Base-by-base conservation (phyloP, 1,140 invertebrate species). In the Marisa cornuarietis region DNA sequence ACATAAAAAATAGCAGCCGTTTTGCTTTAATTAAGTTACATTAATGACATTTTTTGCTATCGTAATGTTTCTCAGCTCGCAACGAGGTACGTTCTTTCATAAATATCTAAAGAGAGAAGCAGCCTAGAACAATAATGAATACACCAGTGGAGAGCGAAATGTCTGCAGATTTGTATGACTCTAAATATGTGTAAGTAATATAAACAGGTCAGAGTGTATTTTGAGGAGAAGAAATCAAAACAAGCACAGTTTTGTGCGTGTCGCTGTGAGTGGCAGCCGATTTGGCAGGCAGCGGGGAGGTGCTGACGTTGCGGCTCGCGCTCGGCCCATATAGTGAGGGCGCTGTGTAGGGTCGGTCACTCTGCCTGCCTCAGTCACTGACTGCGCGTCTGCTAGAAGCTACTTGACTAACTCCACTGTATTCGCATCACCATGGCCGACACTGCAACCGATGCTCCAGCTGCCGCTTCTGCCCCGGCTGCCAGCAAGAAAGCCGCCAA, bases 401-500 rank as follows among this genome's bases (percentile, higher is more conserved):
- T 42, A 24, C 73, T 10, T 63, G 22, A 13, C 58, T 51, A 51
- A 24, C 52, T 51, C n/a, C 31, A 52, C n/a, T 63, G 31, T 51
- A 20, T 42, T 20, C 51, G 52, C 42, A 13, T 8, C 49, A 68
- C n/a, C 26, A 9, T 24, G 66, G 9, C n/a, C 10, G 11, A 16
- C 72, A 79, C 62, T 31, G 79, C 79, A 74, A 52, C 77, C 66
- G 78, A 82, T 51, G 66, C 71, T 42, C 31, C 31, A 42, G 63
- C 81, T 65, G 74, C 76, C 24, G 22, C 76, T 61, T 49, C 76
- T 22, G 76, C 76, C 52, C 65, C 80, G n/a, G 72, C 80, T 20
- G n/a, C 78, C 13, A 74, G 66, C 51, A 75, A 26, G 26, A 69
- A 75, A 26, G 77, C 68, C 18, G 83, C 82, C 52, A 85, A 85